Evolutionary conservation across 2,113 vertebrate species (phyloP), one percentile per base, ranked within the genome.

Genomic region (Oreotrochilus melanogaster): DNA sequence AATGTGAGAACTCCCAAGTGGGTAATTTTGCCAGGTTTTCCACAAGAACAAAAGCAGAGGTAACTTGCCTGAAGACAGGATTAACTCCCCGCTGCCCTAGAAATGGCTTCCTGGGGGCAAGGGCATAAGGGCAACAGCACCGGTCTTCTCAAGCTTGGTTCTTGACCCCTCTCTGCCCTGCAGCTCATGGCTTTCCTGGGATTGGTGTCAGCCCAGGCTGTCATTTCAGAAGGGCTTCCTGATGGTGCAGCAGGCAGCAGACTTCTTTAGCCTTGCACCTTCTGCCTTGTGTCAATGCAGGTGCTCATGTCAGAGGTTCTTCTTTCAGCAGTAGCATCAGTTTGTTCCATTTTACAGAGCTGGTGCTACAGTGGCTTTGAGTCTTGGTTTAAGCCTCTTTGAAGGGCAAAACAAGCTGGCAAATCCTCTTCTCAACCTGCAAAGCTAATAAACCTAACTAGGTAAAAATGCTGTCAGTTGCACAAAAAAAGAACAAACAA

Each of bases 301-400:
- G 15, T 45, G 66, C 43, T 43, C 53, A 14, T 78, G 56, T 61
- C 22, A 42, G 48, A 14, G n/a, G n/a, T 33, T 15, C 7, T 47
- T 42, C 48, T 69, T 62, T 42, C 30, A 28, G 37, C 0, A 0
- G 23, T 30, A 64, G 12, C 0, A 0, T 23, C 23, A 33, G 14
- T 27, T 73, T 48, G 18, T 47, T 37, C 33, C 54, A 3, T 69
- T 78, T 69, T 54, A 64, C 15, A 65, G 27, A 95, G 18, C 35
- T 35, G 42, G 42, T 0, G 1, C 10, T 76, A 21, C 23, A 30
- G 9, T 1, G 3, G 37, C 64, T 42, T 57, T 22, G 19, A 54
- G 37, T 45, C 33, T 56, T 28, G 16, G 25, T 28, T 78, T 28
- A 33, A 69, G 27, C 14, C 9, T 65, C 22, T 57, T 37, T 1